Evolutionary conservation across 2,888 invertebrate species (phyloP), one percentile per base, ranked within the genome.

Genomic region (Neria commutata): DNA sequence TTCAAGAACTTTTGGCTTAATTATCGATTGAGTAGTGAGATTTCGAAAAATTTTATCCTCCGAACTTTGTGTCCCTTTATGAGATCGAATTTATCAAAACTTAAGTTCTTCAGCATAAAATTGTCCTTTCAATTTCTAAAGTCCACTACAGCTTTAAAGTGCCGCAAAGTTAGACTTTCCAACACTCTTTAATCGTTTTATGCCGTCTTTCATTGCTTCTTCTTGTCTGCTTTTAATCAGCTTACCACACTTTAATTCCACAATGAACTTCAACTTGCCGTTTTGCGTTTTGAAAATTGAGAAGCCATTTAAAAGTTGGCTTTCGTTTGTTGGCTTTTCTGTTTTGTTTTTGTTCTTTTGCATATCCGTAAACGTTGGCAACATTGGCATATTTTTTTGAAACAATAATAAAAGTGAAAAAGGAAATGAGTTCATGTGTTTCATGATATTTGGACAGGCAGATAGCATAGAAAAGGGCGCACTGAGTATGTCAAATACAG

Each of bases 251-350:
- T 67, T 63, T 59, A 67, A 57, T 65, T 60, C 61, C 56, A 61
- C 67, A 65, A 60, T 67, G 67, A 67, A 67, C 67, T 67, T 67
- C 62, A 67, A 67, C 65, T 65, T 67, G 66, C 62, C 62, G 65
- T 65, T 63, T 65, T 67, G 66, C 62, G 8, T 24, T 21, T 23
- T 51, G 57, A 47, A 46, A 58, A 54, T 48, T 48, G 49, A 49
- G 61, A 61, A 61, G 61, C 61, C 61, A 54, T 61, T 54, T 17
- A 54, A 61, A 57, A 11, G 33, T 56, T 46, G 25, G 29, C 51
- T 56, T 47, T 42, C 25, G 19, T 57, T 52, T 56, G 45, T 50
- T 56, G 42, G 48, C 42, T 14, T 24, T 16, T 45, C 3, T 11
- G 14, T 19, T 21, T 17, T 29, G 19, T 34, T 23, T 10, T 42